Evolutionary conservation across 2,113 vertebrate species (phyloP).

Genomic region (Xenotilapia longispinis): DNA sequence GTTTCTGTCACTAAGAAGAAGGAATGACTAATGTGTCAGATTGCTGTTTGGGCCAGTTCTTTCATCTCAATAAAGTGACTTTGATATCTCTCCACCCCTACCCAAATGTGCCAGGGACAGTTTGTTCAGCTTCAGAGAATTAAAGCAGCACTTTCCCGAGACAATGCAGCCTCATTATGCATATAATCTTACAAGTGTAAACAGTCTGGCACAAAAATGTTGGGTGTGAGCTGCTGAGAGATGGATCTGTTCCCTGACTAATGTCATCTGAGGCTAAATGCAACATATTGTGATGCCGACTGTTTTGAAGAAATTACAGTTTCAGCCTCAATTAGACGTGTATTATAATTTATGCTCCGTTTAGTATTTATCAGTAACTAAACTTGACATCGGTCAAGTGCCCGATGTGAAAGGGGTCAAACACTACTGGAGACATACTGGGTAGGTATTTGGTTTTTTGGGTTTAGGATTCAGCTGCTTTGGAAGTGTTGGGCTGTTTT

Average conservation of each 20-base stretch:
- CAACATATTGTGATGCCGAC: background rate
- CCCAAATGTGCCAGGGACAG: slow-evolving; percentile 41
- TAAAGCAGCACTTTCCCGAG: slow-evolving; percentile 32
- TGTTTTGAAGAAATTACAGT: background rate
- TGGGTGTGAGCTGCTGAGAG: background rate
- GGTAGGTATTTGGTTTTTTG: accelerated
- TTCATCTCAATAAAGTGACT: slow-evolving; percentile 55
- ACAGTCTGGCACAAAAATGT: slow-evolving; percentile 27
- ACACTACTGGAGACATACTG: background rate
- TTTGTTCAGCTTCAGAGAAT: slow-evolving; percentile 41
- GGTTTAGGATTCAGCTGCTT: background rate
- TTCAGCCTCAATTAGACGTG: background rate
- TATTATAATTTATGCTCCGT: background rate
- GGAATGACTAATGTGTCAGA: slow-evolving; percentile 54
- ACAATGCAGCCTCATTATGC: slow-evolving; percentile 53
- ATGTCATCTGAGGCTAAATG: background rate
- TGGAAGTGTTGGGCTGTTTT: background rate
- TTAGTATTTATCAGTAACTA: background rate
- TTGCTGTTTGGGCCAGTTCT: slow-evolving; percentile 35
- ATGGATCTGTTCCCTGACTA: background rate
- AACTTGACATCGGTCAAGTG: background rate
- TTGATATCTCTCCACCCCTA: slow-evolving; percentile 34
- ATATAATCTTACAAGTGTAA: slow-evolving; percentile 39
- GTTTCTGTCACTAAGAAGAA: slow-evolving; percentile 54
- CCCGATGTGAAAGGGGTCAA: background rate